Base-by-base conservation (phyloP, 1,140 invertebrate species). In the Steinernema feltiae region DNA sequence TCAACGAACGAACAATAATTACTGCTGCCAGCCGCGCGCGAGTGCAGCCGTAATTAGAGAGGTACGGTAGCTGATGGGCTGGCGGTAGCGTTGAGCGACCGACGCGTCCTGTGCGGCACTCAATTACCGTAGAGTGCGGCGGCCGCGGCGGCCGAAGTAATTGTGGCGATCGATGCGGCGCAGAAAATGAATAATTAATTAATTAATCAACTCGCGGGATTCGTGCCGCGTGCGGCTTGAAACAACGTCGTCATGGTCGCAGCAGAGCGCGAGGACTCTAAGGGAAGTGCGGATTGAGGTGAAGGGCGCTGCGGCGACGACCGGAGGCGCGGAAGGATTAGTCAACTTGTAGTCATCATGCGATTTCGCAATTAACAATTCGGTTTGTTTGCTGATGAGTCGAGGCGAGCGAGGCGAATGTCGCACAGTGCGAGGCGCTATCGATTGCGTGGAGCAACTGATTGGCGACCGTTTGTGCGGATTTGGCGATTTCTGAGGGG, bases 1-100 rank as follows among this genome's bases (percentile, higher is more conserved):
- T 63, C 53, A 63, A 21, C 53, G 53, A 63, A 27, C 53, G 53
- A 63, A 63, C 53, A 63, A 63, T 63, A 63, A 63, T 63, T 63
- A 63, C 53, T 63, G 53, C 53, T 63, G 53, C 53, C 53, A 63
- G 53, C 53, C 53, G 53, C 53, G 24, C 24, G 24, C 12, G 15
- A 7, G 53, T 7, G 53, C 24, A 21, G 3, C 24, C 24, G 53
- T 63, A 63, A 63, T 63, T 63, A 63, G 53, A 63, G 53, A 18
- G 18, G 53, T 63, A 63, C 53, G 53, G 53, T 63, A 63, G 53
- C 7, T 7, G 35, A 18, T 18, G 7, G 35, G 35, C 18, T 41
- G 35, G 35, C n/a, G n/a, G n/a, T n/a, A n/a, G n/a, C n/a, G n/a
- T n/a, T n/a, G n/a, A n/a, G n/a, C n/a, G n/a, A n/a, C n/a, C n/a